Conservation (phyloP, 2,113 vertebrate genomes). For the Odontophorus gujanensis region DNA sequence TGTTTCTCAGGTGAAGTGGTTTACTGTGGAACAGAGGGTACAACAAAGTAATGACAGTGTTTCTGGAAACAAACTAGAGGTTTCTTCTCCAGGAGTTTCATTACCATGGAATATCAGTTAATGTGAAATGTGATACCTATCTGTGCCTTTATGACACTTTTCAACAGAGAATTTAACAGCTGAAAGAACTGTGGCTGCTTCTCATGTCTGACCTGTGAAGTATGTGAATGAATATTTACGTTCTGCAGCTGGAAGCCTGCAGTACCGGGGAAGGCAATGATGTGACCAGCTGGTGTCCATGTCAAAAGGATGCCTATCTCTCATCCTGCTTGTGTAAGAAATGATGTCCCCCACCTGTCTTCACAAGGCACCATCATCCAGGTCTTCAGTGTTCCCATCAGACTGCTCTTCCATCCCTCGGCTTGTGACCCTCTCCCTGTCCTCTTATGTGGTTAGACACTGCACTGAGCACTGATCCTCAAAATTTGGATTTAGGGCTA, state of each 20-base stretch:
- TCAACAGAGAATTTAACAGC: neutral
- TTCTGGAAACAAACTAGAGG: neutral
- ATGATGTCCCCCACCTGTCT: neutral
- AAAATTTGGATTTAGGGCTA: neutral
- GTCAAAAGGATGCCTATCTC: rapidly evolving
- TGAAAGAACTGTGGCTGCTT: neutral
- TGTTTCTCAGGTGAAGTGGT: neutral
- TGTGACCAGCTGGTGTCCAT: neutral
- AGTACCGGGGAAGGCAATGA: neutral
- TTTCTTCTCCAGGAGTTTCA: neutral
- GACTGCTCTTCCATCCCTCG: neutral
- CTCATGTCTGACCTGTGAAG: neutral
- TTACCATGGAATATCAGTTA: neutral
- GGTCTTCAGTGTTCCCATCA: neutral
- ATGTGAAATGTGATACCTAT: neutral
- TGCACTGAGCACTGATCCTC: neutral
- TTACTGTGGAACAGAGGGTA: neutral
- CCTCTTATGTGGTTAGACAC: neutral
- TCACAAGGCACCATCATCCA: neutral
- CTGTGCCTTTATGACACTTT: neutral
- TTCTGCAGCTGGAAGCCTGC: neutral
- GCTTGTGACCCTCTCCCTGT: neutral
- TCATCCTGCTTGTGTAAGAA: neutral
- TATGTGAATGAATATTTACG: neutral
- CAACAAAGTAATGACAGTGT: neutral